Evolutionary conservation across 2,113 vertebrate genomes (phyloP).

Genomic region (Psettodes erumei): DNA sequence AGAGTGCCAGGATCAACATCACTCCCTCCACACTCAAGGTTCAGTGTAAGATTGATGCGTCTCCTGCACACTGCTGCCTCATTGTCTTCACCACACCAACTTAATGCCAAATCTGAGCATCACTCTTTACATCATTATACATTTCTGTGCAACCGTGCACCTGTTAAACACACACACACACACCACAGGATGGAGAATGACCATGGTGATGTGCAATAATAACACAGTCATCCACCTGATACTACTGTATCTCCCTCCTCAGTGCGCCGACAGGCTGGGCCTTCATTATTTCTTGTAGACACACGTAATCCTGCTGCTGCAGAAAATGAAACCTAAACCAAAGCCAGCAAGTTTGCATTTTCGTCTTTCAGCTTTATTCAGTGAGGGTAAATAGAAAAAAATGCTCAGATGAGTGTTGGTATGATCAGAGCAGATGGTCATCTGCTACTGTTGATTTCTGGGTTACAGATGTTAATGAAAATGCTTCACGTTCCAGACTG

Average conservation of each 20-base stretch:
- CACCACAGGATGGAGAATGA: constrained; percentile 4
- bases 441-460: constrained; percentile 29
- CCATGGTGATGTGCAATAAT: constrained; percentile 2
- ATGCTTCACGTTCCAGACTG: constrained; percentile 32
- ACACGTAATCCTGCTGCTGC: constrained; percentile 22
- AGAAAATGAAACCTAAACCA: constrained; percentile 32
- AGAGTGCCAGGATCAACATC: constrained; percentile 66
- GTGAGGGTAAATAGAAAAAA: constrained; percentile 24
- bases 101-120: constrained; percentile 38
- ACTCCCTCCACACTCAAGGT: constrained; percentile 31
- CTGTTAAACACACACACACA: constrained; percentile 45
- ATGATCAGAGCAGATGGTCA: constrained; percentile 47
- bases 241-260: constrained; percentile 10
- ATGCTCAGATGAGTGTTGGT: constrained; percentile 8
- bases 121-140: constrained; percentile 42
- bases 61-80: constrained; percentile 45
- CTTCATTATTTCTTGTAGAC: constrained; percentile 24
- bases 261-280: constrained; percentile 28
- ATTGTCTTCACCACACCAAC: constrained; percentile 30
- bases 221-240: constrained; percentile 51
- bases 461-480: constrained; percentile 55
- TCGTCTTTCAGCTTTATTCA: constrained; percentile 27
- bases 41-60: constrained; percentile 60
- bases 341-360: constrained; percentile 22
- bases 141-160: constrained; percentile 41